Evolutionary conservation across 64 coral and sea anemone genomes (phyloP).

Genomic region (Porites australiensis): DNA sequence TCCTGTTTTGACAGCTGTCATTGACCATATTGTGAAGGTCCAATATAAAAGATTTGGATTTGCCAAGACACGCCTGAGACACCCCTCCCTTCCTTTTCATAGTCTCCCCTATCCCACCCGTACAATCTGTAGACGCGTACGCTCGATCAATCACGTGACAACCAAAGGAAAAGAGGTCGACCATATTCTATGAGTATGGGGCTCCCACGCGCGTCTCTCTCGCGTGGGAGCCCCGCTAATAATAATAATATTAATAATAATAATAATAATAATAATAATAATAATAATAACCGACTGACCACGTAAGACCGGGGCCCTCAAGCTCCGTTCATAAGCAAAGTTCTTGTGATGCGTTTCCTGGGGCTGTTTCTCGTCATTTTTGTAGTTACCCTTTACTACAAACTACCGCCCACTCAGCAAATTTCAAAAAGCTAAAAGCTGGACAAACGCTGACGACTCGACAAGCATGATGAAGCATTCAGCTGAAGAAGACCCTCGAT

Average conservation of each 20-base stretch:
- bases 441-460: neutral
- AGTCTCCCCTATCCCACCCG: too few relatives aligned
- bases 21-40: too few relatives aligned
- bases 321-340: neutral
- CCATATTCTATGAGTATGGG: too few relatives aligned
- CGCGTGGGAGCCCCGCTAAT: too few relatives aligned
- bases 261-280: neutral
- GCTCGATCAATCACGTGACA: too few relatives aligned
- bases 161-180: too few relatives aligned
- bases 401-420: conserved; percentile 38
- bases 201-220: too few relatives aligned
- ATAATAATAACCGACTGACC: neutral
- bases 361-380: conserved; percentile 13
- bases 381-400: conserved; percentile 40
- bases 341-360: conserved; percentile 43
- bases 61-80: too few relatives aligned
- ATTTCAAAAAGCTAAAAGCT: conserved; percentile 1
- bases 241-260: neutral
- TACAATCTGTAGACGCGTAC: too few relatives aligned
- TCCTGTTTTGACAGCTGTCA: too few relatives aligned
- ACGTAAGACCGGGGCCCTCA: neutral
- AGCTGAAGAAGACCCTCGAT: neutral
- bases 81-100: too few relatives aligned
- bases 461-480: neutral
- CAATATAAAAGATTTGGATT: too few relatives aligned